Base-by-base conservation (phyloP, 2,113 vertebrate species). In the Setophaga petechia region DNA sequence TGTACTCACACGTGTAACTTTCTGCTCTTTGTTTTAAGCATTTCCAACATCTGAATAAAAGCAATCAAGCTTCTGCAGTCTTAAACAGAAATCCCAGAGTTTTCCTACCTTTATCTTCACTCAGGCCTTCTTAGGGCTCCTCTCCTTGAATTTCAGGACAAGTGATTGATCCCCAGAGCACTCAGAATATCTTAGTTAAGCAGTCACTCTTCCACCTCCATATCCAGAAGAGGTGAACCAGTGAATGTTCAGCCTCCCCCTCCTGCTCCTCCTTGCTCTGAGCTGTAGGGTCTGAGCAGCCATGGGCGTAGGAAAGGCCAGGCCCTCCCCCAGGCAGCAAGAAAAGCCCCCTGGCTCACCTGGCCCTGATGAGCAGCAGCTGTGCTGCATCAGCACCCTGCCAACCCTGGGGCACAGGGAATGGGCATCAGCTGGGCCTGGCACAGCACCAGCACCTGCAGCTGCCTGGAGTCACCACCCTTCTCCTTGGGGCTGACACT, bases 261-360 rank as follows among this genome's bases (percentile, higher is more conserved):
- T 14, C 3, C 12, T 52, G 0, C 52, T 12, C 3, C 10, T 75
- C 4, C 3, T 46, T 30, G 20, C 30, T 25, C 20, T 1, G 1
- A 4, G 2, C 4, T 19, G 3, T 8, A 61, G 1, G 4, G 3
- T 8, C 16, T 3, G 3, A 65, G 12, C 11, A 76, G 4, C 22
- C 21, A 10, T 1, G 0, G 3, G 1, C 0, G 2, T 0, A 6
- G 0, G 0, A 28, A 28, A 73, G 0, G 0, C 0, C 1, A 11
- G 0, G 0, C 0, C 2, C 1, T 1, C 0, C 1, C 1, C 0
- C 1, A 0, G 0, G 39, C 22, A 15, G 16, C 5, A 82, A 11
- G 8, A 55, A 43, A 74, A 77, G 1, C 11, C 35, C 12, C 15
- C 25, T 9, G 0, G 6, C 18, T 23, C 33, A 12, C 20, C 15